These are phyloP conservation scores for Menidia beryllina DNA, from an alignment of 2,113 vertebrate species.

Conservation along the genomic window DNA sequence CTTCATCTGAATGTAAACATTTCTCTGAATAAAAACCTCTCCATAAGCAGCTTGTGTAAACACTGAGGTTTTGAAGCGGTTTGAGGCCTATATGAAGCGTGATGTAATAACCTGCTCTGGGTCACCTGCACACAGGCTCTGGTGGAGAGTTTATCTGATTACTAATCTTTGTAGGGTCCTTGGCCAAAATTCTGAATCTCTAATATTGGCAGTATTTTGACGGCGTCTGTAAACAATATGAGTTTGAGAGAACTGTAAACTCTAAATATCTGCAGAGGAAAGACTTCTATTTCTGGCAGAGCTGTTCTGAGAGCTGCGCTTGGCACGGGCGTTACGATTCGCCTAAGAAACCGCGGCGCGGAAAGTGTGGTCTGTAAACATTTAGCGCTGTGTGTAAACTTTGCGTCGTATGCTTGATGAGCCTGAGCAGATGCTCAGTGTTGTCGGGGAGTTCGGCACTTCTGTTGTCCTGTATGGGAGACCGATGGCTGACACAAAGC, in stretches of 20 bases:
- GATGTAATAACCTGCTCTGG: conserved; percentile 22
- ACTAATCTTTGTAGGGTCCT: too few species aligned
- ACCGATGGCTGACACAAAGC: not conserved
- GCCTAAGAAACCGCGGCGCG: conserved; percentile 37
- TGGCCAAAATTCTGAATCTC: conserved; percentile 29
- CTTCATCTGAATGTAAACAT: conserved; percentile 68
- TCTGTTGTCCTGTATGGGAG: conserved; percentile 51
- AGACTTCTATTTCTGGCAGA: not conserved
- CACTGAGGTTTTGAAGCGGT: conserved; percentile 63
- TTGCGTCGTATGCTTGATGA: conserved; percentile 20
- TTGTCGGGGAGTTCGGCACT: conserved; percentile 69
- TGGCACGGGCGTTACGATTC: conserved; percentile 47
- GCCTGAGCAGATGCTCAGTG: conserved; percentile 33
- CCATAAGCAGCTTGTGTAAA: conserved; percentile 74
- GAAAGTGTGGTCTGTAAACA: conserved; percentile 76
- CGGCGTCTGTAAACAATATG: conserved; percentile 68
- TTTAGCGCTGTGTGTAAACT: conserved; percentile 78
- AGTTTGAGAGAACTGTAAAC: conserved; percentile 62
- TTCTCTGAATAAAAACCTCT: conserved; percentile 40
- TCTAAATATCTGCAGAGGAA: conserved; percentile 11
- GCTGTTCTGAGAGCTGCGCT: conserved; percentile 25
- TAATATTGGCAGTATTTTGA: conserved; percentile 52
- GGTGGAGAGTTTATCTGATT: too few species aligned
- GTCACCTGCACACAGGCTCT: conserved; percentile 36
- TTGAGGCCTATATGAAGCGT: conserved; percentile 38